phyloP scores from a whole-genome alignment of 2,888 invertebrate species.

The Oscheius sp. region DNA sequence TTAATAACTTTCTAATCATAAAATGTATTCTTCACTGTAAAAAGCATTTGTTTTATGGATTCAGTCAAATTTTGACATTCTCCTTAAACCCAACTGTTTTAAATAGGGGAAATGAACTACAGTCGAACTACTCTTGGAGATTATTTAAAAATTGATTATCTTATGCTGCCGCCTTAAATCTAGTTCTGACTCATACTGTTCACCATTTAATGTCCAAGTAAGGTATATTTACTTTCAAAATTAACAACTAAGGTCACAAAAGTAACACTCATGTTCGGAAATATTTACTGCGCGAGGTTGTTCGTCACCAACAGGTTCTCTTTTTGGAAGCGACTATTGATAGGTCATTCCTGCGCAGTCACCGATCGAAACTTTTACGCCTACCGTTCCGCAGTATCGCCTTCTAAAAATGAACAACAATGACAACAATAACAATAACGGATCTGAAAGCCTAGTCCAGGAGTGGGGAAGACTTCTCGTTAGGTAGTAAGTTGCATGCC shows the following conservation, averaged over 20 bases:
- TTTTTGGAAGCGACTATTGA: conserved; percentile 11
- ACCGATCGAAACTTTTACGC: not conserved
- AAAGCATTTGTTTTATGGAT: too few relatives aligned
- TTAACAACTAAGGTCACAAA: not conserved
- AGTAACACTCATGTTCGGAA: not conserved
- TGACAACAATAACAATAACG: conserved; percentile 4
- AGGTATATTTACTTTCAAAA: too few relatives aligned
- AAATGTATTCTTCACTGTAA: too few relatives aligned
- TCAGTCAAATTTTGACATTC: too few relatives aligned
- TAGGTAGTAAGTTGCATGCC: conserved; percentile 8
- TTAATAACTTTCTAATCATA: too few relatives aligned
- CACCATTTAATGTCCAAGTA: too few relatives aligned
- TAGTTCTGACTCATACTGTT: too few relatives aligned
- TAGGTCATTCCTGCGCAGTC: not conserved
- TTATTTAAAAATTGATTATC: too few relatives aligned
- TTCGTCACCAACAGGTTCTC: conserved; percentile 16
- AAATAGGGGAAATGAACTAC: too few relatives aligned
- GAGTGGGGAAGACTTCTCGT: conserved; percentile 12
- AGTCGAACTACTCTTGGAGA: too few relatives aligned
- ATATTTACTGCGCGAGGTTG: conserved; percentile 1
- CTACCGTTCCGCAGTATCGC: not conserved
- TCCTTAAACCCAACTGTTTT: too few relatives aligned
- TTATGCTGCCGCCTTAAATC: too few relatives aligned
- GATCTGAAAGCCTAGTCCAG: not conserved
- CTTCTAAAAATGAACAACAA: not conserved